Percentiles rank a stretch among this genome's conserved stretches.
Evolutionary conservation across 2,797 vertebrate species (phyloP).

Genomic region (Pseudotriccus pelzelni): DNA sequence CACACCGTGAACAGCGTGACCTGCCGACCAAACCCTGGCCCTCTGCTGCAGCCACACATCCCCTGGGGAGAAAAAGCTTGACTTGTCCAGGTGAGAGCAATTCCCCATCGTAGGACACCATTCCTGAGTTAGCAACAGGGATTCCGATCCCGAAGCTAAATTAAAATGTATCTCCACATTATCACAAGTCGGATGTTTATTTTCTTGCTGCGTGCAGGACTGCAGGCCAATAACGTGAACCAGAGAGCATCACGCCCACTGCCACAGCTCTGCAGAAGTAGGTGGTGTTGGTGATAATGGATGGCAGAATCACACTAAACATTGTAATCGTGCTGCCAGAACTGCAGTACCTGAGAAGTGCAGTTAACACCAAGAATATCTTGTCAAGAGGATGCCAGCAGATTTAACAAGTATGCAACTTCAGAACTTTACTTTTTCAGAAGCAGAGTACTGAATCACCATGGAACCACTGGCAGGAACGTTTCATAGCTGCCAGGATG

Average conservation of each 20-base stretch:
- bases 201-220: neutral
- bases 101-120: neutral
- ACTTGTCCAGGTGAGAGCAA: neutral
- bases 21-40: neutral
- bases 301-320: slow-evolving; percentile 78
- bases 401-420: slow-evolving; percentile 62
- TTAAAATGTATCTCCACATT: neutral
- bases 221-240: slow-evolving; percentile 66
- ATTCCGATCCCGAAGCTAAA: neutral
- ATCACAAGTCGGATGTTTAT: neutral
- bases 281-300: slow-evolving; percentile 74
- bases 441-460: slow-evolving; percentile 46
- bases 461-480: neutral
- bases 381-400: slow-evolving; percentile 54
- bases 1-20: neutral
- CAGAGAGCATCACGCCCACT: slow-evolving; percentile 74
- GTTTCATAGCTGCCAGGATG: neutral
- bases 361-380: slow-evolving; percentile 68
- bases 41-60: neutral
- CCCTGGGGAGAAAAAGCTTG: neutral
- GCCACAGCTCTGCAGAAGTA: slow-evolving; percentile 70
- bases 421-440: slow-evolving; percentile 59
- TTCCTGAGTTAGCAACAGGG: neutral
- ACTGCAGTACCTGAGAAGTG: slow-evolving; percentile 77
- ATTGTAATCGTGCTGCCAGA: slow-evolving; percentile 73